phyloP scores from a whole-genome alignment of 1,140 invertebrate species.

The Drosophila pruinosa region DNA sequence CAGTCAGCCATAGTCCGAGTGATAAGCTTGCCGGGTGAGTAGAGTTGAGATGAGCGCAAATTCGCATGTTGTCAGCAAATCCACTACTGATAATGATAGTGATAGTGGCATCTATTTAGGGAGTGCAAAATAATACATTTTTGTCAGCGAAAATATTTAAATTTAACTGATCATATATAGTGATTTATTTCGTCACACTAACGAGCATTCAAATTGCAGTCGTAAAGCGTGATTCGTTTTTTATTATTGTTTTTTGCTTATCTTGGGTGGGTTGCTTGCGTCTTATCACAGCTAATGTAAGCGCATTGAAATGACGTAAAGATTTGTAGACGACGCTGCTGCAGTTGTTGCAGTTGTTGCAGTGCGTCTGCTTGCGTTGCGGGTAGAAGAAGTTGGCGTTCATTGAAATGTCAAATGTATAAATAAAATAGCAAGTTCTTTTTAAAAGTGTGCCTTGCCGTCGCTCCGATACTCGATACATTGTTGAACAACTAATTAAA shows the following conservation, averaged over 20 bases:
- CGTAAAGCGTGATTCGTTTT: not conserved
- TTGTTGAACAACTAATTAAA: not conserved
- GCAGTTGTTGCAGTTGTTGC: not conserved
- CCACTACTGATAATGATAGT: not conserved
- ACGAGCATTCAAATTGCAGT: not conserved
- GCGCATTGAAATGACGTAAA: not conserved
- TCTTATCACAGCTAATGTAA: not conserved
- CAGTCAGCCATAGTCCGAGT: not conserved
- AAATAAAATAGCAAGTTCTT: conserved; percentile 57
- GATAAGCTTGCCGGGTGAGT: not conserved
- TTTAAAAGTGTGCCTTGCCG: conserved; percentile 43
- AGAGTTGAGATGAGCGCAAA: conserved; percentile 2
- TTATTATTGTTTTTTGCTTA: too few species aligned
- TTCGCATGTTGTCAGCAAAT: not conserved
- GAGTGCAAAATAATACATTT: too few species aligned
- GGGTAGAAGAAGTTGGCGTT: conserved; percentile 33
- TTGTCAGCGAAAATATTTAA: too few species aligned
- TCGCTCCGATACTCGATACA: conserved; percentile 18
- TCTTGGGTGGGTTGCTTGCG: not conserved
- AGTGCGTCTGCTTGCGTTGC: not conserved
- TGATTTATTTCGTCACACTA: too few species aligned
- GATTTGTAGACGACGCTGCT: not conserved
- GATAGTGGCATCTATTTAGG: too few species aligned
- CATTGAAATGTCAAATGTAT: conserved; percentile 68
- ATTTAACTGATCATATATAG: too few species aligned